Evolutionary conservation across 2,888 invertebrate genomes (phyloP).

Genomic region (Minunthozetes semirufus): DNA sequence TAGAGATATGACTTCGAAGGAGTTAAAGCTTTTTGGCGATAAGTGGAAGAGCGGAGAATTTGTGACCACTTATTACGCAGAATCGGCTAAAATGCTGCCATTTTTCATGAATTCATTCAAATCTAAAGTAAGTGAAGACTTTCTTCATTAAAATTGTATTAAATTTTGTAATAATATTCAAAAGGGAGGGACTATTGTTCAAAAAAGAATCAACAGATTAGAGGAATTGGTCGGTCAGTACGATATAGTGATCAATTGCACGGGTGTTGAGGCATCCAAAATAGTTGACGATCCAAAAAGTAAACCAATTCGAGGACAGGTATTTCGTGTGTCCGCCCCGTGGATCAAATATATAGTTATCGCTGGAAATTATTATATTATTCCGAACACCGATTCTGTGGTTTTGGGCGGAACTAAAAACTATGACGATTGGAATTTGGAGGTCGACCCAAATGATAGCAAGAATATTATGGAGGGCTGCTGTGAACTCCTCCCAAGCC

Average conservation of each 20-base stretch:
- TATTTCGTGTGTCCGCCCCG: slow-evolving; percentile 58
- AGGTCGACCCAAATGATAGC: slow-evolving; percentile 55
- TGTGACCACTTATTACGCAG: slow-evolving; percentile 62
- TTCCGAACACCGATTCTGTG: slow-evolving; percentile 66
- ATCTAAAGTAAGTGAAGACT: slow-evolving; percentile 57
- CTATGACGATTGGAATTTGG: slow-evolving; percentile 56
- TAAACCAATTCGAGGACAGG: slow-evolving; percentile 67
- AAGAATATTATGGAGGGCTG: slow-evolving; percentile 61
- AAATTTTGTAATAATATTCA: not conserved
- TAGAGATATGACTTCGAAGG: slow-evolving; percentile 36
- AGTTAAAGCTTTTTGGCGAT: slow-evolving; percentile 38
- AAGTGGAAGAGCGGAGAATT: slow-evolving; percentile 54
- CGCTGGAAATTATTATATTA: slow-evolving; percentile 62
- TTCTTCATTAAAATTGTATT: slow-evolving; percentile 54
- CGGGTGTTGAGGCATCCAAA: slow-evolving; percentile 61
- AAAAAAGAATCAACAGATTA: not conserved
- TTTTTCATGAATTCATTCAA: slow-evolving; percentile 58
- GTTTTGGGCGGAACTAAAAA: slow-evolving; percentile 73
- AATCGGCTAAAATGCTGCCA: slow-evolving; percentile 60
- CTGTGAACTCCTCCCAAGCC: slow-evolving; percentile 55
- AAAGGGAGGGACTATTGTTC: slow-evolving; percentile 5
- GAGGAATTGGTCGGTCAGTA: slow-evolving; percentile 51
- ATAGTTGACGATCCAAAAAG: slow-evolving; percentile 59
- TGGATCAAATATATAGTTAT: slow-evolving; percentile 59
- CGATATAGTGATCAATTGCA: slow-evolving; percentile 71